Conservation (phyloP, 1,140 invertebrate species). For the Meloidogyne exigua region DNA sequence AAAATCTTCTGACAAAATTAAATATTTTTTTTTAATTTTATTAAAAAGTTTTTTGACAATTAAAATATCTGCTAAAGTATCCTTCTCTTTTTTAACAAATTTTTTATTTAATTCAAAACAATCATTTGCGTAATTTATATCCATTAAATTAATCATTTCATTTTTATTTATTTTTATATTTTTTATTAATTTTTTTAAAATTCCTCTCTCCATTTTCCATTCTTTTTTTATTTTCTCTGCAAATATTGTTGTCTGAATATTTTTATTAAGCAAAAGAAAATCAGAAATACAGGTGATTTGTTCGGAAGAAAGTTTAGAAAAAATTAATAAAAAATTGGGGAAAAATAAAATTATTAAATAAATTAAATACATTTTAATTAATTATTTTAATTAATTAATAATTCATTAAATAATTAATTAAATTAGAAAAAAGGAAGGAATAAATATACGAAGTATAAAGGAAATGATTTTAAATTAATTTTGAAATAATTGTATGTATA, state of each 20-base stretch:
- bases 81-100: not conserved
- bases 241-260: not conserved
- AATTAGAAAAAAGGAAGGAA: too few species aligned
- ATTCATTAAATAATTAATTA: too few species aligned
- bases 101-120: constrained; percentile 3
- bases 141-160: not conserved
- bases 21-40: not conserved
- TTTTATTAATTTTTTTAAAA: not conserved
- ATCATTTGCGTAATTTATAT: not conserved
- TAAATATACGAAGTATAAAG: too few species aligned
- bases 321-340: not conserved
- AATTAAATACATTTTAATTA: too few species aligned
- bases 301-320: not conserved
- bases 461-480: too few species aligned
- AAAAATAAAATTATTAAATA: not conserved
- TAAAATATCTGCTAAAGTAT: not conserved
- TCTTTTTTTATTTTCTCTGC: not conserved
- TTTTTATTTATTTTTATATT: not conserved
- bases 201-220: not conserved
- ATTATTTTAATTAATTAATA: too few species aligned
- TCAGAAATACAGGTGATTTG: not conserved
- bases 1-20: not conserved
- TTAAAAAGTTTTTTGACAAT: not conserved
- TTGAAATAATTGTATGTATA: too few species aligned
- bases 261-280: not conserved